Evolutionary conservation across 1,140 invertebrate genomes (phyloP), one percentile per base, ranked within the genome.

Genomic region (Drosophila arawakana): DNA sequence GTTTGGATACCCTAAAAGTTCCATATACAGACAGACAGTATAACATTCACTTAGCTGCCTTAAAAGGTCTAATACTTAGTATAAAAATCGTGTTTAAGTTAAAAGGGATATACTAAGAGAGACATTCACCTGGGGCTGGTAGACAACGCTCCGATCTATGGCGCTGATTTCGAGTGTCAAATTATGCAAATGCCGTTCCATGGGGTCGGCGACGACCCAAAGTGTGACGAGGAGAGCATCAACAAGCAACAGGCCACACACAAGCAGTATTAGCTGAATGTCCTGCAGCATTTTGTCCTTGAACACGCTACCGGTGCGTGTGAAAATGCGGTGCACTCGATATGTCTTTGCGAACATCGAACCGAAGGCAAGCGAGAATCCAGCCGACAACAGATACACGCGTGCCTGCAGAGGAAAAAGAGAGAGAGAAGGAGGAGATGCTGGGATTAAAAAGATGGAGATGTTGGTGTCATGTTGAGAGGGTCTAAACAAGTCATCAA

Each of bases 311-410:
- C 90, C 86, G 25, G 94, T 95, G 57, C 95, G 93, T 7, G 95
- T 96, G 91, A 98, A 97, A 90, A 98, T 97, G 72, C 96, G 94
- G 92, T 98, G 97, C 39, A 98, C 96, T 60, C 97, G 93, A 91
- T 97, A 97, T 0, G 97, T 97, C 93, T 98, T 98, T 1, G 96
- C 96, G 92, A 97, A 97, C 96, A 97, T 97, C 7, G 97, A 97
- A 21, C 97, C 97, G 86, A 97, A 98, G 21, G 96, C 96, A 52
- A 98, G 91, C 0, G 97, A 97, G 92, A 97, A 97, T 30, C 97
- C 97, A 39, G 96, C 96, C 9, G 96, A 97, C n/a, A 98, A 93
- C 34, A 98, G 93, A 93, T 97, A 97, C 30, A 97, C 97, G 86
- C 97, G 94, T 41, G 96, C 95, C 97, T 98, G 93, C 11, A 62